These are phyloP conservation scores for Orchestes rusci DNA, from an alignment of 2,888 invertebrate genomes.

Conservation along the genomic window DNA sequence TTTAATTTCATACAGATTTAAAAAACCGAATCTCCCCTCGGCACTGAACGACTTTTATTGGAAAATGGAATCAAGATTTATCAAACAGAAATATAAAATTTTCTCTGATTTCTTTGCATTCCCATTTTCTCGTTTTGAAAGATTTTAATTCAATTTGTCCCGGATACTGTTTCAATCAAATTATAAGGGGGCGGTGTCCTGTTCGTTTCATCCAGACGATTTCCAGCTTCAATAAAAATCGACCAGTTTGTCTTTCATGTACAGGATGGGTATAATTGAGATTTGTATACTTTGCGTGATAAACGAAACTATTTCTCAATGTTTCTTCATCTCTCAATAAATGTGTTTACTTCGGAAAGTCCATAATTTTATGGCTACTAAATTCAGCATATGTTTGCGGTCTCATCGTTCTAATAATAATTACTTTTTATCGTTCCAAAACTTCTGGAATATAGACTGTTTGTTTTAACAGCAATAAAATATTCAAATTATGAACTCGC, in stretches of 20 bases:
- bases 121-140: slow-evolving; percentile 29
- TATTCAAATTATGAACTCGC: slow-evolving; percentile 25
- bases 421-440: slow-evolving; percentile 25
- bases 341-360: slow-evolving; percentile 15
- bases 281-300: background rate
- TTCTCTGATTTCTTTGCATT: slow-evolving; percentile 31
- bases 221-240: too few relatives aligned
- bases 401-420: slow-evolving; percentile 25
- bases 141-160: slow-evolving; percentile 35
- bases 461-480: slow-evolving; percentile 32
- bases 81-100: slow-evolving; percentile 36
- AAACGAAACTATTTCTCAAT: background rate
- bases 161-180: slow-evolving; percentile 3
- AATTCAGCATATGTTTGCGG: slow-evolving; percentile 21
- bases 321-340: background rate
- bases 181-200: slow-evolving; percentile 20
- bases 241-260: too few relatives aligned
- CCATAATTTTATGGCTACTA: slow-evolving; percentile 19
- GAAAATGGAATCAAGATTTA: slow-evolving; percentile 26
- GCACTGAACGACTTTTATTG: slow-evolving; percentile 26
- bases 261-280: too few relatives aligned
- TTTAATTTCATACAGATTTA: slow-evolving; percentile 22
- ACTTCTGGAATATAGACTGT: slow-evolving; percentile 25
- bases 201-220: too few relatives aligned
- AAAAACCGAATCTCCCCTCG: slow-evolving; percentile 11